phyloP scores from a whole-genome alignment of 2,797 vertebrate species.

The Diceros bicornis region DNA sequence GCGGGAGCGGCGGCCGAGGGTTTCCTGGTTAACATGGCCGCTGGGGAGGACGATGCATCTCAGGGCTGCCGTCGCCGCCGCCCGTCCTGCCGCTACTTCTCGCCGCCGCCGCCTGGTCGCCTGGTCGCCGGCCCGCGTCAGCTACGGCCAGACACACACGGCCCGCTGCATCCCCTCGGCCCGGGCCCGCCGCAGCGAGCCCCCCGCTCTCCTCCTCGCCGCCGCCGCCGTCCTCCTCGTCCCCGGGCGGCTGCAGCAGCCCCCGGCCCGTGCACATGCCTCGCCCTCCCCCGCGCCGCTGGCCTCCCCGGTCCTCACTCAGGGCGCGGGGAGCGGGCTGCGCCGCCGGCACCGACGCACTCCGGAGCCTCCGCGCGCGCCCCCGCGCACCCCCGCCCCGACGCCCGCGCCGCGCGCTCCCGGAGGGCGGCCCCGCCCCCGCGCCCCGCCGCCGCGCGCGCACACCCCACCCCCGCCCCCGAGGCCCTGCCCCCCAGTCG shows the following conservation, averaged over 20 bases:
- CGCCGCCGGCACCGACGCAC: constrained; percentile 80
- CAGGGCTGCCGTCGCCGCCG: constrained; percentile 86
- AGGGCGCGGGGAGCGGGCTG: constrained; percentile 79
- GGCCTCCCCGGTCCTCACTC: constrained; percentile 84
- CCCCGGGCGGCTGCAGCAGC: constrained; percentile 76
- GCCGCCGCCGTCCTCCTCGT: constrained; percentile 80
- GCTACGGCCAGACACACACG: constrained; percentile 76
- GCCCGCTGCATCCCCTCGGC: constrained; percentile 81
- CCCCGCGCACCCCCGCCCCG: constrained; percentile 59
- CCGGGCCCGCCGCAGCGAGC: constrained; percentile 79
- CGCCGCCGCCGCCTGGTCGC: constrained; percentile 71
- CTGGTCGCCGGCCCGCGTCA: constrained; percentile 63
- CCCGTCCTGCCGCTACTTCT: constrained; percentile 83
- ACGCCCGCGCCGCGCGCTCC: constrained; percentile 63
- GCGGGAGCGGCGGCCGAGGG: constrained; percentile 90
- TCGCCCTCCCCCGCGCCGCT: constrained; percentile 85
- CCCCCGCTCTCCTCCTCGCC: constrained; percentile 78
- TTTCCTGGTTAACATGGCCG: constrained; percentile 96
- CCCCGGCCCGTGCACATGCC: constrained; percentile 86
- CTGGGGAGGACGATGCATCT: constrained; percentile 90
- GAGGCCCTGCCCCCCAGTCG: constrained; percentile 1
- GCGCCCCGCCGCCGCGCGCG: constrained; percentile 26
- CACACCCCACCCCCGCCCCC: constrained; percentile 63
- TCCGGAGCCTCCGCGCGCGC: constrained; percentile 66
- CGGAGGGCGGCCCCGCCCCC: constrained; percentile 85